These are phyloP conservation scores for Automeris io DNA, from an alignment of 2,888 invertebrate genomes.

Conservation along the genomic window DNA sequence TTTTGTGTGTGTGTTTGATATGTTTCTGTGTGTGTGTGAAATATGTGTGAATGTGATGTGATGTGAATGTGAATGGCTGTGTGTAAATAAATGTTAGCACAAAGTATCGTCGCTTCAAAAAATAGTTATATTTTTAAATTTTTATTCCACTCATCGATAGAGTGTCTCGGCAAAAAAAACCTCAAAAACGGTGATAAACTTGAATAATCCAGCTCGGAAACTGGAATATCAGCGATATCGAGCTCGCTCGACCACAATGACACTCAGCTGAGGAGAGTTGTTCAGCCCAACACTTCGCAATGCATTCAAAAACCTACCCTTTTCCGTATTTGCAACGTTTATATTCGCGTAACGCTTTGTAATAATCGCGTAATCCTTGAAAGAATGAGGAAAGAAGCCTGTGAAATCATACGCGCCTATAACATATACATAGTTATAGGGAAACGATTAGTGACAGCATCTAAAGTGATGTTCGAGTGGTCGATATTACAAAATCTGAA, in stretches of 20 bases:
- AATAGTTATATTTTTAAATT: too few species aligned
- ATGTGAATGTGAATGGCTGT: too few species aligned
- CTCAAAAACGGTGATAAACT: not conserved
- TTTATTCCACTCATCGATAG: too few species aligned
- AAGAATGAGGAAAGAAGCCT: conserved; percentile 49
- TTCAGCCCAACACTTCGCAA: not conserved
- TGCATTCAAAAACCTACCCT: not conserved
- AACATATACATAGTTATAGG: conserved; percentile 54
- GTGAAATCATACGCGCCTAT: conserved; percentile 53
- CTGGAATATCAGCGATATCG: not conserved
- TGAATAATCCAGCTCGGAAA: not conserved
- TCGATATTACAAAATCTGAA: too few species aligned
- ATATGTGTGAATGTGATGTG: too few species aligned
- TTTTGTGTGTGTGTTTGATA: too few species aligned
- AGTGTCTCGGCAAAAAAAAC: too few species aligned
- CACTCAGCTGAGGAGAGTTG: not conserved
- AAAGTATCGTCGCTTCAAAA: too few species aligned
- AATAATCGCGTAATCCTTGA: conserved; percentile 15
- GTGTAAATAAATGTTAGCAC: too few species aligned
- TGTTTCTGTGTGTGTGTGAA: too few species aligned
- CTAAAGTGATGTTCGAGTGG: conserved; percentile 24
- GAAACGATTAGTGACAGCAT: conserved; percentile 40
- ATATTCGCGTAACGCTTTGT: not conserved
- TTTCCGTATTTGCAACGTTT: not conserved
- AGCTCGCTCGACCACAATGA: conserved; percentile 1